Evolutionary conservation across 2,797 vertebrate genomes (phyloP).

Genomic region (Leptodactylus fallax): DNA sequence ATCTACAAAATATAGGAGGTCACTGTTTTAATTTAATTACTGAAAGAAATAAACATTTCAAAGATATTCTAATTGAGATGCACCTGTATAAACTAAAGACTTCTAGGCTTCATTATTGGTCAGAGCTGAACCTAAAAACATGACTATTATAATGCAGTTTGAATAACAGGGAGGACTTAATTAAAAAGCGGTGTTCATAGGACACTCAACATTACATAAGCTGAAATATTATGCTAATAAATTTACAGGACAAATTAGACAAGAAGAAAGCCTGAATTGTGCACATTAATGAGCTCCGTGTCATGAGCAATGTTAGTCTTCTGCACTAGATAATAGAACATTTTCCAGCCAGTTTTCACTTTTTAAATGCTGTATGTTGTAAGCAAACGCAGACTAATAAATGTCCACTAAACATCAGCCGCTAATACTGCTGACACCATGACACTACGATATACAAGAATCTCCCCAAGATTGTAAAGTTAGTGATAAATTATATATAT

Average conservation of each 20-base stretch:
- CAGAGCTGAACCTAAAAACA: not conserved
- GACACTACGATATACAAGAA: constrained; percentile 12
- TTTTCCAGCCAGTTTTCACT: constrained; percentile 1
- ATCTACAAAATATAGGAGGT: too few species aligned
- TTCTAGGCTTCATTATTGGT: not conserved
- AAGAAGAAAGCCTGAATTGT: constrained; percentile 15
- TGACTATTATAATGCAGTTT: not conserved
- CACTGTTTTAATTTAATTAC: too few species aligned
- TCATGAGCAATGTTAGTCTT: not conserved
- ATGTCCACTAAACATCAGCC: constrained; percentile 14
- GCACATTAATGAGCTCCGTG: constrained; percentile 3
- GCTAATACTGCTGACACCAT: constrained; percentile 35
- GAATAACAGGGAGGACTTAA: not conserved
- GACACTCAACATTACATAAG: not conserved
- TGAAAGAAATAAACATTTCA: too few species aligned
- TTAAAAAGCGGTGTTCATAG: not conserved
- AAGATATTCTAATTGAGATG: too few species aligned
- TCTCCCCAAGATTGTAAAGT: not conserved
- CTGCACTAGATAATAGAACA: not conserved
- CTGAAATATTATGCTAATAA: constrained; percentile 16
- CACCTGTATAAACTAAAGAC: not conserved
- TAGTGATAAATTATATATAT: too few species aligned
- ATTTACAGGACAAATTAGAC: constrained; percentile 11
- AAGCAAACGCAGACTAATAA: constrained; percentile 42
- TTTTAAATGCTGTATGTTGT: constrained; percentile 16